Base-by-base conservation (phyloP, 64 coral and sea anemone genomes). In the Montipora capricornis region DNA sequence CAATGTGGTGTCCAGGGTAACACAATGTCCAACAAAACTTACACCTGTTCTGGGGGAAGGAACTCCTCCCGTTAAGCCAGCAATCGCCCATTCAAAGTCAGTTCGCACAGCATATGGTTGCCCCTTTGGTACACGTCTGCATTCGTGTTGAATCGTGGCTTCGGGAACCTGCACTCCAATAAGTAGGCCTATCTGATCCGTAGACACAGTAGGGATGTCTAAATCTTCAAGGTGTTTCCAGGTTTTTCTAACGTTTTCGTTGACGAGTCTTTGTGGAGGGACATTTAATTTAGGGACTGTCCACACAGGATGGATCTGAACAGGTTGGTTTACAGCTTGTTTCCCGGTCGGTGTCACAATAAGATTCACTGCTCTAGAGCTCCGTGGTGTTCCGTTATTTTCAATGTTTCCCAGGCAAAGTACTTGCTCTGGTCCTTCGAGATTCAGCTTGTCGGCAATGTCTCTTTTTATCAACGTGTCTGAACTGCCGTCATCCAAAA, bases 111-210 rank as follows among this genome's bases (percentile, higher is more conserved):
- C 92, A 50, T 94, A 94, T 22, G 78, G 87, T 50, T 94, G 92
- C 20, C 92, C 78, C 51, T 89, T 94, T 60, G 87, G 87, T 49
- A 86, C 87, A 47, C 47, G 68, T 89, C 92, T 60, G 44, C 16
- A 49, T 77, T 94, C 92, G 45, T 94, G 92, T 68, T 94, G 92
- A 61, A 78, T 67, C 78, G 89, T 75, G 66, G 92, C 92, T 89
- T 94, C 92, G 4, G 49, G 47, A 60, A 93, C 81, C 49, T 93
- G 59, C 47, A 93, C 91, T 87, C 91, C 83, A 80, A 93, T 87
- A 64, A 93, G 75, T 76, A 93, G 82, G 26, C 75, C 83, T 44
- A 93, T 78, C 62, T 93, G 17, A 49, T 71, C 73, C 14, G 91
- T 45, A 75, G 91, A 87, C 8, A 93, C 91, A 61, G 64, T 49